Conservation (phyloP, 2,888 invertebrate species). For the Melieria omissa region DNA sequence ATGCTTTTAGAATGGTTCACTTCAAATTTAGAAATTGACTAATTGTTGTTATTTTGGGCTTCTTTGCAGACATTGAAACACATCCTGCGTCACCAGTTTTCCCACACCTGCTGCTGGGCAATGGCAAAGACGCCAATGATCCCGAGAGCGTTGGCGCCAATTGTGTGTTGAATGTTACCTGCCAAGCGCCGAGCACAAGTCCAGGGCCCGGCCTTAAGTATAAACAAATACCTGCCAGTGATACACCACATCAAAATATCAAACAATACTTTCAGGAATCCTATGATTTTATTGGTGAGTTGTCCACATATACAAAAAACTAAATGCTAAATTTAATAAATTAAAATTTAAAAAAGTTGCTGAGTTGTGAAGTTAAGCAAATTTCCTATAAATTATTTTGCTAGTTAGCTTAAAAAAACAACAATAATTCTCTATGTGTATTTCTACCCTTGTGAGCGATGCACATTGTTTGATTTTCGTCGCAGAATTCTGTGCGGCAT, state of each 20-base stretch:
- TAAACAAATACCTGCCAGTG: constrained; percentile 83
- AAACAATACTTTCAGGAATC: constrained; percentile 90
- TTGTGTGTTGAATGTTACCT: constrained; percentile 84
- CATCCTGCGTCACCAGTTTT: constrained; percentile 81
- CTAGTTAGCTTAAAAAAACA: no score
- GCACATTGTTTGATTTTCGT: no score
- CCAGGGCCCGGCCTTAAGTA: constrained; percentile 78
- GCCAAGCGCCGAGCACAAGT: constrained; percentile 74
- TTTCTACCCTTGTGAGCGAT: no score
- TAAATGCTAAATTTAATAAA: no score
- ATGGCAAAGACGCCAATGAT: constrained; percentile 83
- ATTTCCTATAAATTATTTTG: no score
- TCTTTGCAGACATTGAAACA: constrained; percentile 74
- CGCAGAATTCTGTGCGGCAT: no score
- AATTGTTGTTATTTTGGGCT: constrained; percentile 15
- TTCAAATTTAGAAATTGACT: constrained; percentile 7
- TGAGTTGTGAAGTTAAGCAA: no score
- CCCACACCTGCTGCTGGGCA: constrained; percentile 84
- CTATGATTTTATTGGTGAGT: constrained; percentile 86
- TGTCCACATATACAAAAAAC: not conserved
- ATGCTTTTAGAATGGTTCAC: no score
- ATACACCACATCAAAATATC: constrained; percentile 86
- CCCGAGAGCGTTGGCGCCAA: constrained; percentile 77
- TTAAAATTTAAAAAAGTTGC: no score
- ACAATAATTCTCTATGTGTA: no score